phyloP scores from a whole-genome alignment of 2,113 vertebrate species.

The Zonotrichia leucophrys region DNA sequence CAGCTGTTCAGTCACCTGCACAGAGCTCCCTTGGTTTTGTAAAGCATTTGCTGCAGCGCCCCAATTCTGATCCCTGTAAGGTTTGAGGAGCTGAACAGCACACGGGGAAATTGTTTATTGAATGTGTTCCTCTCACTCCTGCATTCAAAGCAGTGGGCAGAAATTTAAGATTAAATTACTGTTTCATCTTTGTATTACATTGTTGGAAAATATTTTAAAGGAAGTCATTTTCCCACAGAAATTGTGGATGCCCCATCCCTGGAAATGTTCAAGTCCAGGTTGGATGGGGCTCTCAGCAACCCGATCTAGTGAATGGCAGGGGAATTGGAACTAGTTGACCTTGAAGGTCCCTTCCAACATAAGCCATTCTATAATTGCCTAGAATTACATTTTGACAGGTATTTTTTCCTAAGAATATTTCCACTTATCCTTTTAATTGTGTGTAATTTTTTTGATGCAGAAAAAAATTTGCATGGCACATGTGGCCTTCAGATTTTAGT shows the following conservation, averaged over 20 bases:
- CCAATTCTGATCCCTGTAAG: not conserved
- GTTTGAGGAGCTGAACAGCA: not conserved
- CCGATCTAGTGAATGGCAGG: not conserved
- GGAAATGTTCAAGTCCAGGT: not conserved
- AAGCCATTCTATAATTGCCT: not conserved
- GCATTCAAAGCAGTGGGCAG: not conserved
- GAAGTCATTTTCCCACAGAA: not conserved
- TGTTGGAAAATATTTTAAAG: not conserved
- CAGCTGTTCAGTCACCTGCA: not conserved
- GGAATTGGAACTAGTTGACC: not conserved
- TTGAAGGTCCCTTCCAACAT: not conserved
- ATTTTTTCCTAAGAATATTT: not conserved
- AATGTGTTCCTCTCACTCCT: not conserved
- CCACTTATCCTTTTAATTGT: not conserved
- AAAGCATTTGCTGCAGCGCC: not conserved
- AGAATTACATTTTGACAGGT: not conserved
- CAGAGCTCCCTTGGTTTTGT: not conserved
- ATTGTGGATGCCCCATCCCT: not conserved
- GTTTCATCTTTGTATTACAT: not conserved
- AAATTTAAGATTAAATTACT: not conserved
- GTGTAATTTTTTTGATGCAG: not conserved
- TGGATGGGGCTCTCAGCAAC: not conserved
- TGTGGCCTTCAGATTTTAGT: not conserved
- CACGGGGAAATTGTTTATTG: not conserved
- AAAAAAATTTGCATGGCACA: not conserved